Base-by-base conservation (phyloP, 2,888 invertebrate species). In the Theretra japonica region DNA sequence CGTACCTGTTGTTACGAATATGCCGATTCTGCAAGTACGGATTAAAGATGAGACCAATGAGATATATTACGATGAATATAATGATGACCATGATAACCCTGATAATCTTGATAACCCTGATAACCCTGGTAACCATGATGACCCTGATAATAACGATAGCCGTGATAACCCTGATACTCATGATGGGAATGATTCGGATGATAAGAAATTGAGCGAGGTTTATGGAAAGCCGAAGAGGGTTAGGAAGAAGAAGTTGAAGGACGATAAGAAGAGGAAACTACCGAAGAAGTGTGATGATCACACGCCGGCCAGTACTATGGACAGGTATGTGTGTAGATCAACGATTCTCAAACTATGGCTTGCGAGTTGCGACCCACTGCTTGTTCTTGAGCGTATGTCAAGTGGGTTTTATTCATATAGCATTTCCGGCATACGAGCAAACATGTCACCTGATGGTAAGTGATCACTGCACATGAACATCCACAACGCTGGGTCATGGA, bases 11-110 rank as follows among this genome's bases (percentile, higher is more conserved):
- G 70, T 15, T 17, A 58, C 33, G 1, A 48, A 68, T 15, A 50
- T 56, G 0, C 80, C 81, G 0, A 75, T 85, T 3, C 71, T 76
- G 0, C 81, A 86, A 41, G 75, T 87, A 0, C 83, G 87, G 50
- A 77, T 90, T 0, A 90, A 90, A 71, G 81, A 84, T 19, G 90
- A 90, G n/a, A 77, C 50, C 0, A 88, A 88, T 60, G 89, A 89
- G 15, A 87, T 91, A 71, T 92, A 81, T 58, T 86, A 88, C 4
- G 85, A 90, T 7, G 91, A 90, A 21, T 89, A 79, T 56, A 76
- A 80, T 2, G 85, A 86, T 28, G 73, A 28, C 28, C 28, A 28
- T 28, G 28, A 28, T 28, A 28, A 28, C 28, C 28, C 2, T 28
- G 4, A 28, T 4, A 4, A 28, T 28, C 28, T 3, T 28, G 28